Percentiles rank a stretch among this genome's conserved stretches.
Evolutionary conservation across 2,888 invertebrate genomes (phyloP).

Genomic region (Loripinus fragilis): DNA sequence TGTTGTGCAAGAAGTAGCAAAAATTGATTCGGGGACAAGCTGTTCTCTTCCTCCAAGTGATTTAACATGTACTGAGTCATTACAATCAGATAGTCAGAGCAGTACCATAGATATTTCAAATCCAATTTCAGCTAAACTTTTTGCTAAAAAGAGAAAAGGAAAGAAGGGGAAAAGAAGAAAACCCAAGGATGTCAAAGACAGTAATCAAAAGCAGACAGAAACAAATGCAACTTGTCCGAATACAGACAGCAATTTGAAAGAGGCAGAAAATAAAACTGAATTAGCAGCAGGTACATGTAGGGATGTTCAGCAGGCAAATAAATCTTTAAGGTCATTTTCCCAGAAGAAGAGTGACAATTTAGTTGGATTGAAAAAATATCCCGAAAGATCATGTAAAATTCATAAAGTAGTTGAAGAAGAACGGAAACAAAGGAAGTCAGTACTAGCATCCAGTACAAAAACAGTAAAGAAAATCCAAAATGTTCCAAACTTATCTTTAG

Average conservation of each 20-base stretch:
- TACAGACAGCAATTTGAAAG: not conserved
- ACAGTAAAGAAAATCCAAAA: not conserved
- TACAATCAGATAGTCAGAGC: not conserved
- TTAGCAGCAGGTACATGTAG: not conserved
- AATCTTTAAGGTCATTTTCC: not conserved
- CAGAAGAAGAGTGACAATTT: not conserved
- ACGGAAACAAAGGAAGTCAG: not conserved
- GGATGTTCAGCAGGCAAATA: not conserved
- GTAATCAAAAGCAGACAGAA: not conserved
- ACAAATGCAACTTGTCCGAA: not conserved
- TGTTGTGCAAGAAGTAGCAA: not conserved
- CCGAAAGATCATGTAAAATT: conserved; percentile 54
- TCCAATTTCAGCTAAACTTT: not conserved
- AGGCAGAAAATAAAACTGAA: not conserved
- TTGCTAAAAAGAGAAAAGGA: not conserved
- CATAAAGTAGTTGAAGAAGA: conserved; percentile 18
- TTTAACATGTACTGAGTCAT: not conserved
- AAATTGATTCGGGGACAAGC: not conserved
- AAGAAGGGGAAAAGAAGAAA: not conserved
- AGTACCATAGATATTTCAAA: not conserved
- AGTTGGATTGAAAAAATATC: conserved; percentile 50
- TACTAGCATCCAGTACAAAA: not conserved
- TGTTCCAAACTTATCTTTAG: not conserved
- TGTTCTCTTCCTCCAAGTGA: not conserved
- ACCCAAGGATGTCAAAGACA: not conserved